Evolutionary conservation across 2,797 vertebrate genomes (phyloP), one percentile per base, ranked within the genome.

Genomic region (Phalanger gymnotis): DNA sequence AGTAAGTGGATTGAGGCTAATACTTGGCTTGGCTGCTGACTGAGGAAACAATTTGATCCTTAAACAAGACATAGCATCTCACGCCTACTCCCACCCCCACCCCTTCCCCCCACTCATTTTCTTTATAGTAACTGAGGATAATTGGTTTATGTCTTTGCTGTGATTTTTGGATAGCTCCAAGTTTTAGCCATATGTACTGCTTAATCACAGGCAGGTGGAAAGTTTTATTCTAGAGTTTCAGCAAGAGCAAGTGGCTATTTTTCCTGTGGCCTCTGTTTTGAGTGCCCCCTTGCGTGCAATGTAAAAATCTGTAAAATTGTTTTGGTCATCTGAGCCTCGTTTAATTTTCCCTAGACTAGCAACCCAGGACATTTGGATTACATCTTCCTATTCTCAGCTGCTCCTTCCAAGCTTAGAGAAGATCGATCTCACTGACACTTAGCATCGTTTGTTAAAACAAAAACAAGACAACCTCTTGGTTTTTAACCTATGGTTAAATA

Each of bases 321-420:
- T 96, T 92, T 96, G 54, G 34, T 61, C 47, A 90, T 92, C 54
- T 53, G 47, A 94, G 87, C n/a, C 55, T 96, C 90, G 30, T 96
- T 97, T 94, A 94, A 90, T 93, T 96, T 94, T 93, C 95, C 95
- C 91, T 95, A 96, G 91, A 94, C 90, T 52, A 51, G 89, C 91
- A 95, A 53, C 97, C 92, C 94, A 93, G 93, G 96, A 52, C 91
- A 56, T 96, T 96, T 96, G 91, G 54, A 30, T 97, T 98, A 14
- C 28, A 66, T 97, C 97, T 98, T 97, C 87, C 54, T 96, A 87
- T 98, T 98, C 95, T 97, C 92, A 96, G 87, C 55, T 96, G 58
- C 13, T 61, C 95, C 57, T 92, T 93, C 55, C 87, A 95, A 95
- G 96, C 95, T 95, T 22, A 55, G 91, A 96, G 92, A 95, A 96